Evolutionary conservation across 2,888 invertebrate species (phyloP).

Genomic region (Yponomeuta sedellus): DNA sequence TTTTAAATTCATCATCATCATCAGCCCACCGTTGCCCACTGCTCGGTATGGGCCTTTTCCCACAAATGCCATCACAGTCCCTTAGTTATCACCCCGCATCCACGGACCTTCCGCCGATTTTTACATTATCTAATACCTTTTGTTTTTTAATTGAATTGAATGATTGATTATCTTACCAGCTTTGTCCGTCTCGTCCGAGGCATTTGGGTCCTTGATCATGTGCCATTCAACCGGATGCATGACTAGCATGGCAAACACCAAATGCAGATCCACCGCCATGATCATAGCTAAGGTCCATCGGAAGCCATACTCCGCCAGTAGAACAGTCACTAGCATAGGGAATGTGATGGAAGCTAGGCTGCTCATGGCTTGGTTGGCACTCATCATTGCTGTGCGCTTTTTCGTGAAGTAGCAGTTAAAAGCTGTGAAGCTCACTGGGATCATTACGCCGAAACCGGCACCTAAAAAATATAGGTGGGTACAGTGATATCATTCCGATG

Average conservation of each 20-base stretch:
- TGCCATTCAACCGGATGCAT: constrained; percentile 88
- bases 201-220: constrained; percentile 44
- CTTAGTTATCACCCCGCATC: no score
- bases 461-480: constrained; percentile 62
- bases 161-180: not conserved
- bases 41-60: no score
- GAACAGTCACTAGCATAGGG: constrained; percentile 79
- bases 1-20: no score
- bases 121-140: no score
- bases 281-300: constrained; percentile 81
- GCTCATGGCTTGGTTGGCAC: constrained; percentile 82
- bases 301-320: constrained; percentile 80
- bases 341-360: constrained; percentile 81
- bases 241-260: constrained; percentile 80
- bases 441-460: constrained; percentile 82
- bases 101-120: no score
- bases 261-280: constrained; percentile 80
- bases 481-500: no score
- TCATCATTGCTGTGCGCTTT: constrained; percentile 83
- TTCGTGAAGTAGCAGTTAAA: constrained; percentile 85
- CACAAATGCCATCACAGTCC: no score
- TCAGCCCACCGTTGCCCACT: no score
- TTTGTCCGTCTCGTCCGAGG: not conserved
- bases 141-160: no score
- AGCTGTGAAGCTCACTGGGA: constrained; percentile 83